Conservation (phyloP, 2,113 vertebrate genomes). For the Oreochromis aureus region DNA sequence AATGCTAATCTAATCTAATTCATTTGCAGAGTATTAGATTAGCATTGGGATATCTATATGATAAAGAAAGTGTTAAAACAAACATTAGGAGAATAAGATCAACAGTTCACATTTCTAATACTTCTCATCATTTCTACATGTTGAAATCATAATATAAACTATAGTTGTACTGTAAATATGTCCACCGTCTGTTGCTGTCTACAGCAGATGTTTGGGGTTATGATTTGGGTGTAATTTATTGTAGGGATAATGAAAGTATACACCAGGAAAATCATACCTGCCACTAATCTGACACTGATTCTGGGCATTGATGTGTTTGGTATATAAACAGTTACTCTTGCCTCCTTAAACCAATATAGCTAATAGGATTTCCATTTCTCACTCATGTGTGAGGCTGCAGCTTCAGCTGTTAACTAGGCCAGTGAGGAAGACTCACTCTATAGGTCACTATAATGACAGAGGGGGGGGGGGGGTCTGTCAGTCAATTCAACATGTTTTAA, state of each 20-base stretch:
- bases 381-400: background rate
- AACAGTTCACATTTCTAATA: fast-evolving
- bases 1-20: background rate
- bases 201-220: background rate
- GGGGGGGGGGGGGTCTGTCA: fast-evolving
- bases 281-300: background rate
- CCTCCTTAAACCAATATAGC: background rate
- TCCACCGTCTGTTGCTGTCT: background rate
- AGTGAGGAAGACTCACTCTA: background rate
- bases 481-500: background rate
- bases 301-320: background rate
- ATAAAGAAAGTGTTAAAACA: background rate
- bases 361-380: background rate
- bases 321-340: background rate
- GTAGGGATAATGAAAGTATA: background rate
- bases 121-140: background rate
- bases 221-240: background rate
- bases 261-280: background rate
- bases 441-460: background rate
- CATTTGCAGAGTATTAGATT: background rate
- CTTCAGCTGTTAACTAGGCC: background rate
- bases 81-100: background rate
- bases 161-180: background rate
- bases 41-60: background rate
- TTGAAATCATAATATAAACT: background rate